These are phyloP conservation scores for Microctonus hyperodae DNA, from an alignment of 2,888 invertebrate species.

Conservation along the genomic window DNA sequence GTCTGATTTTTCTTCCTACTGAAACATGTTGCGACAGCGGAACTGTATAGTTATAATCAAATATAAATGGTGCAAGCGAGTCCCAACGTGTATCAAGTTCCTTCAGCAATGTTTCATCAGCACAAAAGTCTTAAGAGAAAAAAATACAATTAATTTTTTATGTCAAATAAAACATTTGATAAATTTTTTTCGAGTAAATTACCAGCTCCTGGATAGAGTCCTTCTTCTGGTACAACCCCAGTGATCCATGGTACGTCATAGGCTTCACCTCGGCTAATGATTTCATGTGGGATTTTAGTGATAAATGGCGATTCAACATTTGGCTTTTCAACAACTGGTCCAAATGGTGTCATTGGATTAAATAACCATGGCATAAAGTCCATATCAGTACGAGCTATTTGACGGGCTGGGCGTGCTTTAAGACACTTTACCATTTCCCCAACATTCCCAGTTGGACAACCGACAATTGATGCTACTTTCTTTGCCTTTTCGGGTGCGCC, in stretches of 20 bases:
- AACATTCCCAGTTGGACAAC: slow-evolving; percentile 68
- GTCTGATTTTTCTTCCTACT: slow-evolving; percentile 66
- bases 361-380: slow-evolving; percentile 71
- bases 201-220: slow-evolving; percentile 77
- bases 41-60: slow-evolving; percentile 71
- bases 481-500: slow-evolving; percentile 68
- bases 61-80: slow-evolving; percentile 68
- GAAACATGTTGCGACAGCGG: slow-evolving; percentile 62
- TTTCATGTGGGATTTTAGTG: slow-evolving; percentile 70
- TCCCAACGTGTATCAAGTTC: slow-evolving; percentile 69
- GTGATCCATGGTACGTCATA: slow-evolving; percentile 76
- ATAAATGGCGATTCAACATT: slow-evolving; percentile 70
- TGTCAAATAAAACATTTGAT: neutral
- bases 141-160: slow-evolving; percentile 38
- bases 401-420: slow-evolving; percentile 68
- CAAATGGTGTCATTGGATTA: slow-evolving; percentile 76
- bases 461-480: slow-evolving; percentile 68
- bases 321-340: slow-evolving; percentile 72
- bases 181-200: slow-evolving; percentile 36
- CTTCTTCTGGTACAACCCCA: slow-evolving; percentile 75
- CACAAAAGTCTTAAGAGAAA: slow-evolving; percentile 61
- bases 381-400: slow-evolving; percentile 68
- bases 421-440: slow-evolving; percentile 72
- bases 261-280: slow-evolving; percentile 69
- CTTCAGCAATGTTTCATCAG: slow-evolving; percentile 62